Evolutionary conservation across 2,797 vertebrate genomes (phyloP).

Genomic region (Cirrhinus molitorella): DNA sequence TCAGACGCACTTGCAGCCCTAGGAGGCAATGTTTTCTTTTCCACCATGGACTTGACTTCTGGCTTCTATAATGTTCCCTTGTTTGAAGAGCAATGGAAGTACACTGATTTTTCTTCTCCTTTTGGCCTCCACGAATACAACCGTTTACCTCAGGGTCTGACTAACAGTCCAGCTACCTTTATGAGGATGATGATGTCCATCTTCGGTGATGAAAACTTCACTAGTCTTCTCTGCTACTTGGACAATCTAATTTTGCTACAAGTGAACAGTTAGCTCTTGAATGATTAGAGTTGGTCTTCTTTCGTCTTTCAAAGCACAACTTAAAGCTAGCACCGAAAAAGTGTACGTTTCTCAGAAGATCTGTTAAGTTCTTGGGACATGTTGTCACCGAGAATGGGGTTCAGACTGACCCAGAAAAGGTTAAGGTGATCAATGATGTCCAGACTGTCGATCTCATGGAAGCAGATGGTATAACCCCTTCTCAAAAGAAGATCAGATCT

Average conservation of each 20-base stretch:
- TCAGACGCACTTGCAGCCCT: too few species aligned
- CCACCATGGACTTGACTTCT: too few species aligned
- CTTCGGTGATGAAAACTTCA: conserved; percentile 55
- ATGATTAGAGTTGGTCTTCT: conserved; percentile 49
- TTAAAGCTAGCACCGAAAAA: conserved; percentile 53
- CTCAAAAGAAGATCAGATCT: background rate
- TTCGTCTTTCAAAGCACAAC: conserved; percentile 30
- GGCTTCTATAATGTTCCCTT: too few species aligned
- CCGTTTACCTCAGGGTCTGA: conserved; percentile 37
- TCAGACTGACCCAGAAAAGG: conserved; percentile 10
- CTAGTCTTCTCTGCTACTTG: conserved; percentile 48
- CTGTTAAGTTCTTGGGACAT: conserved; percentile 51
- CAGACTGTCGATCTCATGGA: background rate
- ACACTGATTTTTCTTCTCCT: too few species aligned
- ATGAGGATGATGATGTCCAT: conserved; percentile 60
- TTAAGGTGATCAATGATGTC: background rate
- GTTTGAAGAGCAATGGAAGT: too few species aligned
- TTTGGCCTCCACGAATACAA: too few species aligned
- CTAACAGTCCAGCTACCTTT: conserved; percentile 56
- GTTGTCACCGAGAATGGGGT: conserved; percentile 41
- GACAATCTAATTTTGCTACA: conserved; percentile 42
- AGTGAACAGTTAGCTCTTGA: conserved; percentile 33
- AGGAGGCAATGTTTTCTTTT: too few species aligned
- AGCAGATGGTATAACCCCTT: background rate
- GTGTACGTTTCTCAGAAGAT: conserved; percentile 35